phyloP scores from a whole-genome alignment of 30 jellyfish, hydroid and myxozoan genomes.

The Turritopsis rubra region DNA sequence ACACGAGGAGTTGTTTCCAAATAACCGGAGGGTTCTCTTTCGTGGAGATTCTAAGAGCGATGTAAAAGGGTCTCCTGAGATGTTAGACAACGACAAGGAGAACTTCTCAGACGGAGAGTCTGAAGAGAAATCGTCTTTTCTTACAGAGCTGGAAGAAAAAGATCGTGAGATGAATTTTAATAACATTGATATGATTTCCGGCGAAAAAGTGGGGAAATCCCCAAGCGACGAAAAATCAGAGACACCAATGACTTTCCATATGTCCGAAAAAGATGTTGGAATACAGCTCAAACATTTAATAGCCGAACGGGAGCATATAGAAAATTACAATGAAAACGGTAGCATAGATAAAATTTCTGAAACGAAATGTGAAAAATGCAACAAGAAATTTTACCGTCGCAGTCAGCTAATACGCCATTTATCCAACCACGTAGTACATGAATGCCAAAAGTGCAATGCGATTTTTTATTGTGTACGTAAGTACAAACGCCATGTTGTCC shows the following conservation, averaged over 20 bases:
- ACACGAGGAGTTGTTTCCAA: background rate
- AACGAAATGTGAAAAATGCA: conserved; percentile 39
- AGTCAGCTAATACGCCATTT: conserved; percentile 38
- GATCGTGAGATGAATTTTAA: background rate
- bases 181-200: background rate
- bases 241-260: background rate
- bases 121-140: conserved; percentile 21
- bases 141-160: conserved; percentile 21
- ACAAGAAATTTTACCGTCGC: conserved; percentile 34
- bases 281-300: background rate
- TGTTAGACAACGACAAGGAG: background rate
- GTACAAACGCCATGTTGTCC: conserved; percentile 24
- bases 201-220: background rate
- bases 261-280: background rate
- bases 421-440: conserved; percentile 41
- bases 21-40: background rate
- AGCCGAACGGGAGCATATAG: background rate
- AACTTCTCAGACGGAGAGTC: background rate
- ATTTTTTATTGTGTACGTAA: conserved; percentile 32
- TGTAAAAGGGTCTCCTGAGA: background rate
- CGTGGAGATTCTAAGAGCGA: background rate
- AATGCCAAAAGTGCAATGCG: conserved; percentile 33
- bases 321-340: background rate
- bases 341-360: conserved; percentile 29
- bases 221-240: background rate